These are phyloP conservation scores for Microcebus ravelobensis DNA, from an alignment of 2,113 vertebrate species.

Conservation along the genomic window DNA sequence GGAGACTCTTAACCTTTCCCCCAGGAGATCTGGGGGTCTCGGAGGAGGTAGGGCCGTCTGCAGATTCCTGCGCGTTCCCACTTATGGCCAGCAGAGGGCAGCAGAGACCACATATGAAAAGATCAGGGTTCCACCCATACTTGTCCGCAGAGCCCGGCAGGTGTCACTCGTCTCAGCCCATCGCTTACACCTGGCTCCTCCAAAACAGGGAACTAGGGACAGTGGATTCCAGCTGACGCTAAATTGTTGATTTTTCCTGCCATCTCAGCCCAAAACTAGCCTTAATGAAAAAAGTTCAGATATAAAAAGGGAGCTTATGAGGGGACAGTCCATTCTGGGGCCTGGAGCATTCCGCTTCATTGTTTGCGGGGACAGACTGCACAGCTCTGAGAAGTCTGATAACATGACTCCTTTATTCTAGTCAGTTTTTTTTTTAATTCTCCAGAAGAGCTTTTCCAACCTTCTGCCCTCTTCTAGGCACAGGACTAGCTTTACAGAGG, in stretches of 20 bases:
- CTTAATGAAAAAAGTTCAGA: too few relatives aligned
- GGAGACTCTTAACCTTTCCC: neutral
- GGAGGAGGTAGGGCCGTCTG: accelerated
- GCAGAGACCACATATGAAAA: neutral
- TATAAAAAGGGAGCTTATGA: neutral
- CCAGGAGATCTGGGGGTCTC: too few relatives aligned
- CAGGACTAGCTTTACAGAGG: too few relatives aligned
- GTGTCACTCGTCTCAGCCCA: neutral
- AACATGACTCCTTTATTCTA: neutral
- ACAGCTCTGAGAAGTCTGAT: neutral
- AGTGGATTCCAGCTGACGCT: neutral
- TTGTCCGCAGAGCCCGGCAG: neutral
- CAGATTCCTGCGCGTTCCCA: neutral
- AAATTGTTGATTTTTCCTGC: neutral
- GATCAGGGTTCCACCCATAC: accelerated
- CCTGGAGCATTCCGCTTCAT: neutral
- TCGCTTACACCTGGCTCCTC: neutral
- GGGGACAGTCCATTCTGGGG: neutral
- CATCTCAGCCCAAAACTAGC: neutral
- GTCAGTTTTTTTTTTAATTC: neutral
- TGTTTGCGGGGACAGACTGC: neutral
- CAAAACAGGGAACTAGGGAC: too few relatives aligned
- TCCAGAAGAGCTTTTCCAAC: neutral
- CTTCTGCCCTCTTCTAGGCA: neutral
- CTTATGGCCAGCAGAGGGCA: constrained; percentile 51